Base-by-base conservation (phyloP, 2,797 vertebrate genomes). In the Liasis olivaceus region DNA sequence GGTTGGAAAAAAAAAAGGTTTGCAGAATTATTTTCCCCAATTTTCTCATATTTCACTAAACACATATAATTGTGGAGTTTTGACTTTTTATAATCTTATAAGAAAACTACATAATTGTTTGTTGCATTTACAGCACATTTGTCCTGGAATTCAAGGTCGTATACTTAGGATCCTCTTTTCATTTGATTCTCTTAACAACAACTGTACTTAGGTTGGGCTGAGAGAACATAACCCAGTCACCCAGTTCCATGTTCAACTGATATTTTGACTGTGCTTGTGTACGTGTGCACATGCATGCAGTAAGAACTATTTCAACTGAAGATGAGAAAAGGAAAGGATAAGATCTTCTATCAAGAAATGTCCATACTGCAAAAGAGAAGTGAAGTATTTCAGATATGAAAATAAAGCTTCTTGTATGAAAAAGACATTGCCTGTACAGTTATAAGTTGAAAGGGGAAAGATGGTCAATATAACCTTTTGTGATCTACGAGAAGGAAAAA, bases 361-460 rank as follows among this genome's bases (percentile, higher is more conserved):
- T 93, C 84, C 87, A 62, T 91, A 92, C 92, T 95, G 31, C 90
- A 94, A 22, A 4, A 96, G 72, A 94, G 88, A 94, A 95, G 56
- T 56, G 64, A 95, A 93, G 5, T 17, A 47, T 88, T 85, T 89
- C 88, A 91, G 90, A 93, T 60, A 63, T 47, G 84, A 95, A 92
- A 84, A 89, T 91, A 88, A 0, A 93, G 56, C 24, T 95, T 89
- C 85, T 91, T 93, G 84, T 20, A 89, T 22, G 54, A n/a, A 93
- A 93, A 94, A 94, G n/a, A 92, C 94, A 88, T 17, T 87, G 17
- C n/a, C 87, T 95, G 92, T 85, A 90, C 22, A 72, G 85, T 92
- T 95, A 95, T 93, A 85, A 95, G 62, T 31, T 89, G 20, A 89
- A 89, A 91, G 92, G 93, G 94, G 92, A 93, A 92, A 95, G 94